Conservation (phyloP, 2,797 vertebrate species). For the Holocentrus rufus region DNA sequence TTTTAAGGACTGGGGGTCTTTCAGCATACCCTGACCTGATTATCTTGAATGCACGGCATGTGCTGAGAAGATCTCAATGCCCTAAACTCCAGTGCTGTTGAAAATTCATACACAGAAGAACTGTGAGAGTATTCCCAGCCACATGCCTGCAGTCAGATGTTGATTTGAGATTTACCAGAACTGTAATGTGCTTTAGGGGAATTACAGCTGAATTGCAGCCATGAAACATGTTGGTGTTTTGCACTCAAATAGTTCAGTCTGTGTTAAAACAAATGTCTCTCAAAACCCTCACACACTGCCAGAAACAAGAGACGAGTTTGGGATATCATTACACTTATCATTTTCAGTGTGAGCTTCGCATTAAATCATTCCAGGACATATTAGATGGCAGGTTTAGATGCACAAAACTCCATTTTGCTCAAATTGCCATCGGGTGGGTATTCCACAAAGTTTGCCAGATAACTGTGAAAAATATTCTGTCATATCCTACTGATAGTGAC, state of each 20-base stretch:
- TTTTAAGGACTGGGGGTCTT: constrained; percentile 50
- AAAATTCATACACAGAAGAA: constrained; percentile 56
- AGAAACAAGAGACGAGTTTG: constrained; percentile 42
- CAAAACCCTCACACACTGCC: constrained; percentile 43
- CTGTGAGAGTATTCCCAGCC: constrained; percentile 48
- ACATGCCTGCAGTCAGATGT: constrained; percentile 51
- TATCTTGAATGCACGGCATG: constrained; percentile 46
- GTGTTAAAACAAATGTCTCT: constrained; percentile 57
- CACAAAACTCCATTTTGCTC: background rate
- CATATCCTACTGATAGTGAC: too few species aligned
- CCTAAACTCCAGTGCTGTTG: constrained; percentile 37
- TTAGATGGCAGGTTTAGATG: constrained; percentile 14
- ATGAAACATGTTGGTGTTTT: constrained; percentile 52
- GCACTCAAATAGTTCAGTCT: constrained; percentile 33
- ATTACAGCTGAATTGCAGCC: constrained; percentile 67
- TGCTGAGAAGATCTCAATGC: constrained; percentile 37
- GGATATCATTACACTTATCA: background rate
- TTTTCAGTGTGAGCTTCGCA: constrained; percentile 42
- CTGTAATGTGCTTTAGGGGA: constrained; percentile 55
- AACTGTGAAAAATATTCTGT: too few species aligned
- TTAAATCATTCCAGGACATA: constrained; percentile 26
- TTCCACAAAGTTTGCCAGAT: too few species aligned
- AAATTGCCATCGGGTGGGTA: background rate
- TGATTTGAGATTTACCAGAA: constrained; percentile 55
- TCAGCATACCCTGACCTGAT: constrained; percentile 49